phyloP scores from a whole-genome alignment of 2,888 invertebrate genomes.

The Rhagonycha lutea region DNA sequence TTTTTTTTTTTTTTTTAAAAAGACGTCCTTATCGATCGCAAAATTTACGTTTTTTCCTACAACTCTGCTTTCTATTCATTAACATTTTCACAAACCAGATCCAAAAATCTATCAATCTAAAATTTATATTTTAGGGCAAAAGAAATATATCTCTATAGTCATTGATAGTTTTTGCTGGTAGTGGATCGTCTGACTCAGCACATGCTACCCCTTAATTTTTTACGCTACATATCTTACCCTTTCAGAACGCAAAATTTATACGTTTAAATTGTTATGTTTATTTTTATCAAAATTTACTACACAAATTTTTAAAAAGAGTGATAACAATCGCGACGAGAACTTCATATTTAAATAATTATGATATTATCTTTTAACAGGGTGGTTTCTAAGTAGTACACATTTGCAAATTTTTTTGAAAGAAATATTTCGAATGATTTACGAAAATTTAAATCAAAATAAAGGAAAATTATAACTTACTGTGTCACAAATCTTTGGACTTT shows the following conservation, averaged over 20 bases:
- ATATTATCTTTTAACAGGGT: too few relatives aligned
- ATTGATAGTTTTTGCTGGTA: constrained; percentile 50
- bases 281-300: neutral
- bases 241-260: constrained; percentile 22
- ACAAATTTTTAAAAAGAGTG: neutral
- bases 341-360: too few relatives aligned
- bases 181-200: constrained; percentile 52
- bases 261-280: constrained; percentile 10
- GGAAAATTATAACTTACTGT: too few relatives aligned
- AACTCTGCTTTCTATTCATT: neutral
- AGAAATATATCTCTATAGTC: constrained; percentile 42
- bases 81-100: neutral
- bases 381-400: too few relatives aligned
- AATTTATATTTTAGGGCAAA: constrained; percentile 5
- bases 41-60: neutral
- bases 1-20: neutral
- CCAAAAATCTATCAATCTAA: constrained; percentile 11
- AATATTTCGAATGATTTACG: too few relatives aligned
- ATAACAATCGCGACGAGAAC: too few relatives aligned
- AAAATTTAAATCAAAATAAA: too few relatives aligned
- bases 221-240: constrained; percentile 52
- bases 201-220: constrained; percentile 51
- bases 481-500: too few relatives aligned
- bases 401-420: too few relatives aligned
- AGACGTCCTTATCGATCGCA: neutral